phyloP scores from a whole-genome alignment of 2,797 vertebrate species.

The Chelonia mydas region DNA sequence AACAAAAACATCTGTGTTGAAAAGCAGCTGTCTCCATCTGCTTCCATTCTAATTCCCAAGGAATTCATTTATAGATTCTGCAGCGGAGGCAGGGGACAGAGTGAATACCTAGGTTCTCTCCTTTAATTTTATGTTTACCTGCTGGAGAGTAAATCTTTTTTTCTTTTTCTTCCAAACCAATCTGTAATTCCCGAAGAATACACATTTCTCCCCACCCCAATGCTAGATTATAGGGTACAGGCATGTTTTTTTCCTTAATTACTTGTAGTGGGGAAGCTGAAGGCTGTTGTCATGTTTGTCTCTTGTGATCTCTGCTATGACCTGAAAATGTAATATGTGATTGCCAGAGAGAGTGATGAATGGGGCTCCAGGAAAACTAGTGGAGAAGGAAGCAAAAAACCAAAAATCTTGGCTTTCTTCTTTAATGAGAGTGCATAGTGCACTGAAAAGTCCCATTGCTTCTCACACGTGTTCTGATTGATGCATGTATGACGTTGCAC shows the following conservation, averaged over 20 bases:
- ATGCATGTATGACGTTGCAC: no score
- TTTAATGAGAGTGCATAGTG: neutral
- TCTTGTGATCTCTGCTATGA: neutral
- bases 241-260: neutral
- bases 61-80: neutral
- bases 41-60: neutral
- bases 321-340: rapidly evolving
- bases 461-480: conserved; percentile 5
- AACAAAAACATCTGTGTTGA: neutral
- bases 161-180: neutral
- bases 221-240: neutral
- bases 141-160: neutral
- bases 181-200: neutral
- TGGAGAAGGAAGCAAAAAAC: neutral
- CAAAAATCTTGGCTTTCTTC: neutral
- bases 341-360: rapidly evolving
- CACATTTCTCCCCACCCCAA: neutral
- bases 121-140: neutral
- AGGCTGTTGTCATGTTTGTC: neutral
- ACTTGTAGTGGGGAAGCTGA: neutral
- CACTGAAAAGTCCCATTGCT: neutral
- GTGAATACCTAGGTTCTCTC: neutral
- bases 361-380: neutral
- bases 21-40: neutral
- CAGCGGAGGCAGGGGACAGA: neutral